Evolutionary conservation across 1,140 invertebrate genomes (phyloP).

Genomic region (Eulimnadia texana): DNA sequence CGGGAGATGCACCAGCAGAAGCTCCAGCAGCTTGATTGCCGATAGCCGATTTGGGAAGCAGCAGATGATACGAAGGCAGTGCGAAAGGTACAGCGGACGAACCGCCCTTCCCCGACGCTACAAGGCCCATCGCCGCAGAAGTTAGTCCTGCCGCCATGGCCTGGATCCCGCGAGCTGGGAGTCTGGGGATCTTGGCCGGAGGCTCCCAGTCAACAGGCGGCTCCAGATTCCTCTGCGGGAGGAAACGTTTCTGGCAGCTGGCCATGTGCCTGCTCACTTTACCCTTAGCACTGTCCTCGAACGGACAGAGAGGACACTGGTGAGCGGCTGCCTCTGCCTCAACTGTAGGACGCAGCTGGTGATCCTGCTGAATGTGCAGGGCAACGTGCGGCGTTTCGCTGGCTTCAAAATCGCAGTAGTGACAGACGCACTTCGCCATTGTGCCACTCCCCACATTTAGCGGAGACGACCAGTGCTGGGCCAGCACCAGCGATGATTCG

Average conservation of each 20-base stretch:
- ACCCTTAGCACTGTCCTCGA: slow-evolving; percentile 87
- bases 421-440: slow-evolving; percentile 45
- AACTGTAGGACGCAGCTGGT: slow-evolving; percentile 62
- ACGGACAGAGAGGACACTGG: slow-evolving; percentile 85
- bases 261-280: slow-evolving; percentile 74
- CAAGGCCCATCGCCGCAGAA: background rate
- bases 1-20: background rate
- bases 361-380: slow-evolving; percentile 79
- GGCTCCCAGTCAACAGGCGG: slow-evolving; percentile 79
- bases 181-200: slow-evolving; percentile 74
- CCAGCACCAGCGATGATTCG: slow-evolving; percentile 71
- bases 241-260: slow-evolving; percentile 82
- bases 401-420: slow-evolving; percentile 70
- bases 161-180: slow-evolving; percentile 30
- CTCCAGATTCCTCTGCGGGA: slow-evolving; percentile 65
- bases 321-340: slow-evolving; percentile 74
- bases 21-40: background rate
- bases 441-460: slow-evolving; percentile 77
- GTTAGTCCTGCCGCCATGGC: background rate
- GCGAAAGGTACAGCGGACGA: background rate
- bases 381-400: slow-evolving; percentile 65
- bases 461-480: slow-evolving; percentile 78
- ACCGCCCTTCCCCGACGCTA: background rate
- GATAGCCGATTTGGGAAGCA: background rate
- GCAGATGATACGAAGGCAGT: background rate